Base-by-base conservation (phyloP, 2,113 vertebrate genomes). In the Ursus arctos region DNA sequence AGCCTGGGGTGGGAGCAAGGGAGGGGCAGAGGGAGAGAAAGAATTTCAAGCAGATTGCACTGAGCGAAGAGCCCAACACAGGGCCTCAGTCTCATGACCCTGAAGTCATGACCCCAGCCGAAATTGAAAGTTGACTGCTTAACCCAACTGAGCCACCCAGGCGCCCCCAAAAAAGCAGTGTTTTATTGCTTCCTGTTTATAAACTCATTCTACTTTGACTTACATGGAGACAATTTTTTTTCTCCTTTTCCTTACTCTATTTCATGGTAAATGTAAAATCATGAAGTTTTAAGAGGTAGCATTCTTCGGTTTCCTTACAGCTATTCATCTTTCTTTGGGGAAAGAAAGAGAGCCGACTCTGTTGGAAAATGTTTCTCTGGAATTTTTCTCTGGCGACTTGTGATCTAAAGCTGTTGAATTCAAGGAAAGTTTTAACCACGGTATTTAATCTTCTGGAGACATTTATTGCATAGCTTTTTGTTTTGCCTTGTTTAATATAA, bases 401-500 rank as follows among this genome's bases (percentile, higher is more conserved):
- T 98, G 97, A 97, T 95, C 94, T 96, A 94, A 98, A 98, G 92
- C 94, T 96, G 92, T 94, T 97, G 95, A 95, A 89, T 97, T 92
- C 71, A 96, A 97, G 76, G 74, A 96, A 97, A 87, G 95, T 85
- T 97, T 97, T 96, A 97, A 97, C 92, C 88, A 95, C 49, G 91
- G 92, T 95, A 94, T 98, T 98, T 98, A 95, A 98, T 97, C 94
- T 96, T 95, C 92, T 61, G 36, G 21, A 92, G 92, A 98, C 96
- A 85, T 96, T 97, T 96, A 98, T 94, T 97, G 94, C 90, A 82
- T 18, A 92, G 80, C n/a, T 95, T 98, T 97, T 97, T 97, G 90
- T 98, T 97, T 98, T 95, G 83, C 94, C 95, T 97, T 95, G 87
- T 98, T 98, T 97, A 97, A 97, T 97, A 96, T 79, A 97, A 98